phyloP scores from a whole-genome alignment of 2,888 invertebrate species.

The Drosophila lutescens region DNA sequence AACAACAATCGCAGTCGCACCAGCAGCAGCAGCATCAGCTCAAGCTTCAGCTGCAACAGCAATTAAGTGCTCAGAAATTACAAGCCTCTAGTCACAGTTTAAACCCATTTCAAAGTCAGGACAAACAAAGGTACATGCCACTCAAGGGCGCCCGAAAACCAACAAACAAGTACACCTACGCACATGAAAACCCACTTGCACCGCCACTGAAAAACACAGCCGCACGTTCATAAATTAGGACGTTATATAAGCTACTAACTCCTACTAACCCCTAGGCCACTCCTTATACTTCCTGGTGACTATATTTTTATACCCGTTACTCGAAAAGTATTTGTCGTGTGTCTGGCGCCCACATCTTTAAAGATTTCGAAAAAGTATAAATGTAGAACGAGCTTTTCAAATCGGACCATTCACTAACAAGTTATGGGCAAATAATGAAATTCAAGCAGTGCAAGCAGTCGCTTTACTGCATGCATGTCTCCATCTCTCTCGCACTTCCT shows the following conservation, averaged over 20 bases:
- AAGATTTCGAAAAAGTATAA: too few relatives aligned
- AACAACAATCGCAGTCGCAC: slow-evolving; percentile 44
- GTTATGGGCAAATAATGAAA: too few relatives aligned
- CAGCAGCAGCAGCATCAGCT: slow-evolving; percentile 61
- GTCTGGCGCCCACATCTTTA: too few relatives aligned
- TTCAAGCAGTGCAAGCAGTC: too few relatives aligned
- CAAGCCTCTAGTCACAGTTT: slow-evolving; percentile 83
- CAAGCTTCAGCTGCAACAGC: slow-evolving; percentile 42
- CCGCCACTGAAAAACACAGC: slow-evolving; percentile 21
- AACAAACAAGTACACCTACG: slow-evolving; percentile 10
- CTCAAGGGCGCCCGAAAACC: slow-evolving; percentile 8
- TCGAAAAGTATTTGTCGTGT: too few relatives aligned
- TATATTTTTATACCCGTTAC: background rate
- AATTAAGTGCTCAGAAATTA: slow-evolving; percentile 68
- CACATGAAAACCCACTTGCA: slow-evolving; percentile 36
- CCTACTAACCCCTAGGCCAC: background rate
- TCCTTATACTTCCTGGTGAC: background rate
- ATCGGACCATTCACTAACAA: too few relatives aligned
- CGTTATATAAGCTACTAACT: slow-evolving; percentile 19
- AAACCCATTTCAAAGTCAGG: slow-evolving; percentile 81
- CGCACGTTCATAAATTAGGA: slow-evolving; percentile 13
- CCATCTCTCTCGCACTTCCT: too few relatives aligned
- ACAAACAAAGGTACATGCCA: slow-evolving; percentile 81
- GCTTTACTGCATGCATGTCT: too few relatives aligned
- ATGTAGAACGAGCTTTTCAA: too few relatives aligned